Evolutionary conservation across 2,888 invertebrate species (phyloP), one percentile per base, ranked within the genome.

Genomic region (Saturnia pavonia): DNA sequence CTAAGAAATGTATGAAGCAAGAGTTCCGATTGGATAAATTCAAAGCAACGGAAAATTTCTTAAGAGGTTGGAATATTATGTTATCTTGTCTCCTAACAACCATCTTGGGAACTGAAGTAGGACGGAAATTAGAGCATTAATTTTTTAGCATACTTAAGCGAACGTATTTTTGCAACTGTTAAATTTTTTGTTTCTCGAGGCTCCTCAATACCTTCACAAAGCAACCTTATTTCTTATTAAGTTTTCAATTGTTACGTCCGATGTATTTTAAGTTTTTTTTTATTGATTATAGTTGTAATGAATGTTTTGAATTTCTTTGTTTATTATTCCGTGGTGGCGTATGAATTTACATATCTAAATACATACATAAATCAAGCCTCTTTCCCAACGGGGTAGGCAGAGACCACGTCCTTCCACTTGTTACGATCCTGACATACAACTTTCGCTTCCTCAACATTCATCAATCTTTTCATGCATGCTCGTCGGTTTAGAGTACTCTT

Each of bases 111-210:
- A 77, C 77, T 78, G 79, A 76, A 85, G 82, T 75, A 74, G 76
- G 79, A 81, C 80, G 78, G 78, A 79, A 83, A 79, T 78, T 82
- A 80, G 77, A 80, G 79, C 79, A 80, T 79, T 83, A 79, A 54
- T 54, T 80, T 83, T 84, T 82, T 82, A 81, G 81, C 73, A 78
- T 76, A 80, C 81, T 78, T 74, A 73, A 77, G 82, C 81, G 78
- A 79, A 77, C 75, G 77, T 78, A 73, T 76, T 76, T 78, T 79
- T 78, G n/a, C 3, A 40, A 14, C 16, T 65, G n/a, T 40, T 65
- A 65, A 40, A 14, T 22, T 22, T 11, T 54, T 54, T 54, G 57
- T 57, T 11, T 12, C 25, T 57, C 14, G 11, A 22, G 54, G n/a
- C 54, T 54, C 1, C 25, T 57, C 22, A 27, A 57, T 22, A 25